Percentiles rank a stretch among this genome's conserved stretches.
Conservation (phyloP, 2,888 invertebrate genomes). For the Pachymerium ferrugineum region DNA sequence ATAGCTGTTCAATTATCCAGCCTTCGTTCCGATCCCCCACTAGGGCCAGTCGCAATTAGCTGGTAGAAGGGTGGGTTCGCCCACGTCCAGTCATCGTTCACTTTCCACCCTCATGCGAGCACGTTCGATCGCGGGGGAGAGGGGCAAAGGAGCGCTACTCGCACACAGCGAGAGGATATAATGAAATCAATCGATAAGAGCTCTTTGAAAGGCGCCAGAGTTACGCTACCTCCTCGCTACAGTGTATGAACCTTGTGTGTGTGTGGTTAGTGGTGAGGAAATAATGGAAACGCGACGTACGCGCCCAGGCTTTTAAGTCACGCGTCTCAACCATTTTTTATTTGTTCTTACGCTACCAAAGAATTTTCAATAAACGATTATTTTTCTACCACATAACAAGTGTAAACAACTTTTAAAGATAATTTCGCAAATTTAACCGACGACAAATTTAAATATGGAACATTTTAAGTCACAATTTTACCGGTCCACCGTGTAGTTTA, state of each 20-base stretch:
- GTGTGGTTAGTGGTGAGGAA: conserved; percentile 27
- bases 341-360: conserved; percentile 5
- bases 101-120: background rate
- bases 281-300: conserved; percentile 18
- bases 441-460: no score
- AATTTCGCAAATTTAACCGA: no score
- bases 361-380: background rate
- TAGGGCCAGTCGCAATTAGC: conserved; percentile 25
- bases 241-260: conserved; percentile 17
- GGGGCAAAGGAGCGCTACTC: background rate
- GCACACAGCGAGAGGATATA: background rate
- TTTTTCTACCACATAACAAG: background rate
- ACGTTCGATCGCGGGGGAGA: background rate
- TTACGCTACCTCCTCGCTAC: conserved; percentile 22
- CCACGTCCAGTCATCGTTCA: conserved; percentile 2
- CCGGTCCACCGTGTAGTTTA: no score
- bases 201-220: conserved; percentile 27
- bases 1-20: conserved; percentile 23
- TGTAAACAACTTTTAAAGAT: background rate
- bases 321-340: background rate
- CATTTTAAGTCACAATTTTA: no score
- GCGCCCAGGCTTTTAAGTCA: conserved; percentile 19
- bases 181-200: conserved; percentile 27
- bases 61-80: conserved; percentile 22
- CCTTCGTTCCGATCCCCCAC: conserved; percentile 14